These are phyloP conservation scores for Eupelmus urozonus DNA, from an alignment of 2,888 invertebrate species.

Conservation along the genomic window DNA sequence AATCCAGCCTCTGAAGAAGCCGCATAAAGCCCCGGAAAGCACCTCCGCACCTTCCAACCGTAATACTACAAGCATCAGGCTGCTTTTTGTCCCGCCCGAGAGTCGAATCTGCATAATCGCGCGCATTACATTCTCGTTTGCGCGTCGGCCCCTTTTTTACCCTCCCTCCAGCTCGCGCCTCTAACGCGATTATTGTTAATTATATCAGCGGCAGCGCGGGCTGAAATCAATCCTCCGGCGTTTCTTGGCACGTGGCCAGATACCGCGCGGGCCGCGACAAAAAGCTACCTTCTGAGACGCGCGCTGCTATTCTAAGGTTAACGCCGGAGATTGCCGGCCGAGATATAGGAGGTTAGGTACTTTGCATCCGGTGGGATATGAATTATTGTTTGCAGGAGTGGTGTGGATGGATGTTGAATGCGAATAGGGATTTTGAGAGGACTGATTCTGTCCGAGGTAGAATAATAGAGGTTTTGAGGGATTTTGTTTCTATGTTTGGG, in stretches of 20 bases:
- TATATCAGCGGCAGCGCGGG: background rate
- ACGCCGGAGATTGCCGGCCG: background rate
- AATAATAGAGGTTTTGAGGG: too few species aligned
- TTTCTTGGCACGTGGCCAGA: slow-evolving; percentile 39
- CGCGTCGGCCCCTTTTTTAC: background rate
- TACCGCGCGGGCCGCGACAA: slow-evolving; percentile 1
- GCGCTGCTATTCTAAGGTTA: background rate
- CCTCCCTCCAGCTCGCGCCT: background rate
- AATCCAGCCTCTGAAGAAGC: too few species aligned
- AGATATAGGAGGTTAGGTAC: background rate
- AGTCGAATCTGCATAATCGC: slow-evolving; percentile 42
- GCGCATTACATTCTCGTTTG: slow-evolving; percentile 22
- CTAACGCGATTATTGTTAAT: slow-evolving; percentile 47
- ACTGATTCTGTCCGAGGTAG: too few species aligned
- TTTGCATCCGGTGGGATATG: too few species aligned
- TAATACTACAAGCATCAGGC: too few species aligned
- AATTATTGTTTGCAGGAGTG: too few species aligned
- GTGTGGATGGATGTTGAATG: too few species aligned
- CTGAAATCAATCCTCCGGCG: slow-evolving; percentile 33
- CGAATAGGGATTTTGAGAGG: too few species aligned
- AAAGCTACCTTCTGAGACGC: slow-evolving; percentile 7
- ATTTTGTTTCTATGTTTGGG: too few species aligned
- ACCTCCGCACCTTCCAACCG: too few species aligned
- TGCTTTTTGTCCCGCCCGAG: background rate
- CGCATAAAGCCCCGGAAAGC: too few species aligned